phyloP scores from a whole-genome alignment of 2,888 invertebrate species.

The Hyles lineata region DNA sequence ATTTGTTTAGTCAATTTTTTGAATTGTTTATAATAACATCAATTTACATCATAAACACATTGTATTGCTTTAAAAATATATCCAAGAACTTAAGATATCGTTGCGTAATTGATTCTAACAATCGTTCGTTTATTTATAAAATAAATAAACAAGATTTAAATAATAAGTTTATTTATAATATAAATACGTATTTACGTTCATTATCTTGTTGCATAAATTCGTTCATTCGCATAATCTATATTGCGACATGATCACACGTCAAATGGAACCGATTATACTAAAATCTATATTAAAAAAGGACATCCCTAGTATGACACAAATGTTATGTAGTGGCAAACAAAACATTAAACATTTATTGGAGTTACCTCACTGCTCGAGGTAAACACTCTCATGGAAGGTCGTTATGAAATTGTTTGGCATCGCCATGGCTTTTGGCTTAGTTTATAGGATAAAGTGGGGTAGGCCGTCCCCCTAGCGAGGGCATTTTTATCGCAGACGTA shows the following conservation, averaged over 20 bases:
- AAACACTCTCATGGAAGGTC: not conserved
- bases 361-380: slow-evolving; percentile 27
- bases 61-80: too few species aligned
- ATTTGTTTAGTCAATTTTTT: not conserved
- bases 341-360: slow-evolving; percentile 41
- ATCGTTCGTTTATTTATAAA: too few species aligned
- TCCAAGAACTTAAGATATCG: too few species aligned
- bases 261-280: not conserved
- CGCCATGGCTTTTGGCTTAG: not conserved
- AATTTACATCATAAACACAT: too few species aligned
- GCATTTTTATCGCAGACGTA: not conserved
- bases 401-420: slow-evolving; percentile 22
- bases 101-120: too few species aligned
- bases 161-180: too few species aligned
- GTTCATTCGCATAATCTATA: not conserved
- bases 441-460: not conserved
- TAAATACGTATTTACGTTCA: too few species aligned
- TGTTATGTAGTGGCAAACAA: slow-evolving; percentile 38
- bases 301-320: slow-evolving; percentile 32
- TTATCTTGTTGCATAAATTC: not conserved
- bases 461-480: too few species aligned
- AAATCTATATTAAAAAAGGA: slow-evolving; percentile 5
- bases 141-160: too few species aligned
- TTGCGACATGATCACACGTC: not conserved
- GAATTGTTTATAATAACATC: too few species aligned